These are phyloP conservation scores for Holacanthus passer DNA, from an alignment of 2,113 vertebrate genomes.

Conservation along the genomic window DNA sequence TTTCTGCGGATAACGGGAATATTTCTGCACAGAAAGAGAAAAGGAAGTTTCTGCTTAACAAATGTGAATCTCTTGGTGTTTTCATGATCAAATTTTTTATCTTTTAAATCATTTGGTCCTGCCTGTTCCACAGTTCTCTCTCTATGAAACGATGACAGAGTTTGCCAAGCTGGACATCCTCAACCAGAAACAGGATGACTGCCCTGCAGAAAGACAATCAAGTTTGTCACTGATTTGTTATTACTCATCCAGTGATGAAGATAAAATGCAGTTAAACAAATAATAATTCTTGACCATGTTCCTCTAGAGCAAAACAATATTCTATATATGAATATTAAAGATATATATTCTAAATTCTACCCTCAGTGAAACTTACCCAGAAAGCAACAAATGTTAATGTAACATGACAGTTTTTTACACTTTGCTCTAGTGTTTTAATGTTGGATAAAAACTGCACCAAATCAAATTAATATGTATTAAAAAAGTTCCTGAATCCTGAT, in stretches of 20 bases:
- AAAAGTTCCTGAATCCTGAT: not conserved
- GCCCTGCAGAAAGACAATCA: conserved; percentile 79
- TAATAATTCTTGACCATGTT: too few relatives aligned
- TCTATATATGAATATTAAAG: too few relatives aligned
- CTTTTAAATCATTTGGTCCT: conserved; percentile 13
- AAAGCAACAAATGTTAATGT: too few relatives aligned
- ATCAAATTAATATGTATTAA: not conserved
- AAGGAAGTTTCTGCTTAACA: not conserved
- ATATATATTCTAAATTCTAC: too few relatives aligned
- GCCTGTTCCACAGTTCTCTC: conserved; percentile 89
- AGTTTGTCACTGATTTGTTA: not conserved
- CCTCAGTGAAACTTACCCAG: too few relatives aligned
- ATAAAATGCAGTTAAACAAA: not conserved
- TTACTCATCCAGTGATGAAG: not conserved
- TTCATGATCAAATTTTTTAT: too few relatives aligned
- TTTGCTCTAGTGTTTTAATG: too few relatives aligned
- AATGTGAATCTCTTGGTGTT: not conserved
- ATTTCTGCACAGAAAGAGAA: conserved; percentile 78
- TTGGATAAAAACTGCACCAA: too few relatives aligned
- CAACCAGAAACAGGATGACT: conserved; percentile 89
- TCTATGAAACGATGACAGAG: conserved; percentile 90
- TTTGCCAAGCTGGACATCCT: conserved; percentile 88
- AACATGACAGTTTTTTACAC: not conserved
- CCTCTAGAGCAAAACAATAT: too few relatives aligned
- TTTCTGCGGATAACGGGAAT: conserved; percentile 85